Evolutionary conservation across 2,797 vertebrate species (phyloP), one percentile per base, ranked within the genome.

Genomic region (Merluccius polli): DNA sequence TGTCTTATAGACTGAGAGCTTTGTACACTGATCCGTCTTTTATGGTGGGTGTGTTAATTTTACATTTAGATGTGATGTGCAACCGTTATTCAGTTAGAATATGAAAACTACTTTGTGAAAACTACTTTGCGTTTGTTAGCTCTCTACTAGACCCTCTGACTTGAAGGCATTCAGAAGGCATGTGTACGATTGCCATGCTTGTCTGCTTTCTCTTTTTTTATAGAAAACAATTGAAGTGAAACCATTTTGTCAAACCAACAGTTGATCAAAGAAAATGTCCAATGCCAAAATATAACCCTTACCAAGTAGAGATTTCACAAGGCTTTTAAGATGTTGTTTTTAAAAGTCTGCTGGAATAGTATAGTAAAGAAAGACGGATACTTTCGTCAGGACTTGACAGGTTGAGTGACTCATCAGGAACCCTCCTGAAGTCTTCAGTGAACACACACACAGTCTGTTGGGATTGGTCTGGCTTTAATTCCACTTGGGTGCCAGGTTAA

Each of bases 381-480:
- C 21, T 59, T 9, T 59, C 2, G 16, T 59, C 11, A 65, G 11
- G 59, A 65, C 27, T 27, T 10, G 24, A 63, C n/a, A 24, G n/a
- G 52, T 59, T 18, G 44, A 48, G 44, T 16, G 8, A 5, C 18
- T 48, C 44, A 48, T 76, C 80, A 72, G 73, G 63, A 80, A 77
- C 79, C 73, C 24, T 29, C 6, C 31, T 52, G 76, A 32, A 27
- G 81, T 79, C 86, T 78, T 71, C 76, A 13, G 73, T 77, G 67
- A 86, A 79, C 71, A 69, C 72, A 76, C 71, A 79, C 33, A 63
- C 13, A 48, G 69, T 78, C 83, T 75, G 86, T 68, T 71, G 79
- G 82, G 87, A 74, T 87, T 87, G 85, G 75, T 77, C 79, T 78
- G 27, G 78, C 79, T 85, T 83, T 87, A 84, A 88, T 89, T 86